Base-by-base conservation (phyloP, 2,113 vertebrate species). In the Neolamprologus caudopunctatus region DNA sequence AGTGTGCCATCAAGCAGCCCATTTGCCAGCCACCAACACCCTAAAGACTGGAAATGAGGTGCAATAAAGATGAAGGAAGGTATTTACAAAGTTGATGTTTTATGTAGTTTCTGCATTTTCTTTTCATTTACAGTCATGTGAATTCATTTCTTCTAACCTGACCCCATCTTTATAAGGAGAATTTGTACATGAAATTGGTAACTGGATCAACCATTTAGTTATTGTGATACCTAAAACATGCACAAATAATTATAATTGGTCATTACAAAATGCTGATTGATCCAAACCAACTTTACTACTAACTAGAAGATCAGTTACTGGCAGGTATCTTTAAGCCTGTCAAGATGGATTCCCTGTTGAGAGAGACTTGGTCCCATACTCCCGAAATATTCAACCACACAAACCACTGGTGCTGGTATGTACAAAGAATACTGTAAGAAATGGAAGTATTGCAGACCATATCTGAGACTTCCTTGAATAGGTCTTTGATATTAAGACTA, bases 1-100 rank as follows among this genome's bases (percentile, higher is more conserved):
- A 84, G 91, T 84, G 84, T 84, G 88, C 92, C 90, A 87, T 94
- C 89, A 83, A 89, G 91, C 80, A 57, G 84, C 73, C 78, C 86
- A 81, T 89, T 88, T 89, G 86, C 89, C 73, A 75, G 12, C 78
- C 51, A 58, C 79, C 50, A 66, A 54, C 35, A 51, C n/a, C 51
- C 61, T 85, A 45, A 47, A 73, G 14, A 82, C 68, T 51, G 45
- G 40, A 79, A 85, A 82, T 21, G 58, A 75, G 37, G 4, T 33
- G 79, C 63, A 85, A n/a, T 87, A 53, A 87, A 73, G 78, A 83
- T 4, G 54, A 73, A 81, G 84, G 21, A 42, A 75, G 12, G 16
- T 35, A 82, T 63, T 68, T 58, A 84, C 50, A 71, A 4, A 61
- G 31, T 45, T 6, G 13, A 58, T 16, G 35, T 24, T 86, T 82